phyloP scores from a whole-genome alignment of 2,888 invertebrate genomes.

The Polydrusus cervinus region DNA sequence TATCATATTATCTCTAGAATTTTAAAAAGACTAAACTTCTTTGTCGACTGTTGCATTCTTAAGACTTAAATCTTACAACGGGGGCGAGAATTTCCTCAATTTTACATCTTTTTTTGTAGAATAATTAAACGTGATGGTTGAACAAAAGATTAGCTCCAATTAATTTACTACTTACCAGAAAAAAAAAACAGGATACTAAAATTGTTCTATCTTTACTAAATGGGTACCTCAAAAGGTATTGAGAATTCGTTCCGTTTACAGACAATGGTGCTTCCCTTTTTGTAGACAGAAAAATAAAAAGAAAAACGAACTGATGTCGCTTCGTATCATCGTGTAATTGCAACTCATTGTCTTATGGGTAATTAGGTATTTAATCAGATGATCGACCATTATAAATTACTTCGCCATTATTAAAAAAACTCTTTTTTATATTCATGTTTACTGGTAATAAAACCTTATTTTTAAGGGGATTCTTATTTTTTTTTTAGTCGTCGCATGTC shows the following conservation, averaged over 20 bases:
- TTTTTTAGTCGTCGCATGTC: too few species aligned
- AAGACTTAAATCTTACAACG: too few species aligned
- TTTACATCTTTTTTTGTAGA: background rate
- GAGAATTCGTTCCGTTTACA: slow-evolving; percentile 43
- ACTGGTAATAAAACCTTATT: too few species aligned
- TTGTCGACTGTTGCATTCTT: too few species aligned
- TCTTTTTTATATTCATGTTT: background rate
- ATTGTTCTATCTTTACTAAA: slow-evolving; percentile 26
- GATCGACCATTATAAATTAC: slow-evolving; percentile 13
- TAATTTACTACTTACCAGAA: background rate
- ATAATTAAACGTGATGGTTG: too few species aligned
- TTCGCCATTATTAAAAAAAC: slow-evolving; percentile 3
- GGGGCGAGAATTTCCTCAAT: too few species aligned
- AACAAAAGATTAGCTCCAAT: background rate
- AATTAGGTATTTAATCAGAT: slow-evolving; percentile 37
- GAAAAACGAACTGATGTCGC: slow-evolving; percentile 12
- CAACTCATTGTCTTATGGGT: slow-evolving; percentile 40
- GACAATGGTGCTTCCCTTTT: slow-evolving; percentile 28
- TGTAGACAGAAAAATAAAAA: slow-evolving; percentile 15
- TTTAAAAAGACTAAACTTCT: too few species aligned
- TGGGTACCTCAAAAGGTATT: slow-evolving; percentile 21
- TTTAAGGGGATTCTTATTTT: too few species aligned
- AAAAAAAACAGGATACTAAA: slow-evolving; percentile 29
- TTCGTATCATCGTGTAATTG: slow-evolving; percentile 21
- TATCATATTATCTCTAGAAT: too few species aligned